Conservation (phyloP, 2,797 vertebrate genomes). For the Manis pentadactyla region DNA sequence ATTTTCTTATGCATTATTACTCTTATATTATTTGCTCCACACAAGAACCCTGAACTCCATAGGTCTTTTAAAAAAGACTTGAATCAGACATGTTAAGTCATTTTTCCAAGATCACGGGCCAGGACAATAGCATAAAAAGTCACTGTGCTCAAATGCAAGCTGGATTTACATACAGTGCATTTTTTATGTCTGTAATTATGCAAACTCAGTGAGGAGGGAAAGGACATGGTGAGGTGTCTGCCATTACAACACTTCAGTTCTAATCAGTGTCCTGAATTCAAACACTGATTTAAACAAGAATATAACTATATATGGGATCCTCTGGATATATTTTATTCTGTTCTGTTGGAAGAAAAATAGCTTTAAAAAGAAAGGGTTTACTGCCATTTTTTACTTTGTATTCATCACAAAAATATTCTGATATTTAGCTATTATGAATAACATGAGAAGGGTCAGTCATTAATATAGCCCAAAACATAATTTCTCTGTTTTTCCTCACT, state of each 20-base stretch:
- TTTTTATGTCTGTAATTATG: neutral
- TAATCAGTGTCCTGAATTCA: neutral
- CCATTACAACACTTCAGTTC: neutral
- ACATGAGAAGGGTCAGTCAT: neutral
- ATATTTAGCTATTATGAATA: neutral
- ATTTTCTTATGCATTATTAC: conserved; percentile 18
- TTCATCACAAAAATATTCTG: neutral
- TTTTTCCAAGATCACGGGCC: neutral
- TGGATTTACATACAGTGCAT: neutral
- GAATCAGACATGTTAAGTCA: conserved; percentile 8
- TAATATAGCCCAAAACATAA: neutral
- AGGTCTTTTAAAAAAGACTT: neutral
- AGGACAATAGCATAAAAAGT: neutral
- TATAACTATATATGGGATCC: neutral
- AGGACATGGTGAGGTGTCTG: neutral
- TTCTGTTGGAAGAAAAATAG: neutral
- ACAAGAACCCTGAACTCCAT: neutral
- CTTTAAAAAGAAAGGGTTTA: conserved; percentile 6
- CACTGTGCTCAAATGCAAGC: neutral
- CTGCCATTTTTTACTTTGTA: neutral
- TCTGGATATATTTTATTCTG: neutral
- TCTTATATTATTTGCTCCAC: neutral
- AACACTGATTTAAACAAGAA: conserved; percentile 14
- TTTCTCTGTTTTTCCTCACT: neutral
- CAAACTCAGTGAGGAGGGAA: neutral